Conservation (phyloP, 2,113 vertebrate species). For the Erythrocebus patas region DNA sequence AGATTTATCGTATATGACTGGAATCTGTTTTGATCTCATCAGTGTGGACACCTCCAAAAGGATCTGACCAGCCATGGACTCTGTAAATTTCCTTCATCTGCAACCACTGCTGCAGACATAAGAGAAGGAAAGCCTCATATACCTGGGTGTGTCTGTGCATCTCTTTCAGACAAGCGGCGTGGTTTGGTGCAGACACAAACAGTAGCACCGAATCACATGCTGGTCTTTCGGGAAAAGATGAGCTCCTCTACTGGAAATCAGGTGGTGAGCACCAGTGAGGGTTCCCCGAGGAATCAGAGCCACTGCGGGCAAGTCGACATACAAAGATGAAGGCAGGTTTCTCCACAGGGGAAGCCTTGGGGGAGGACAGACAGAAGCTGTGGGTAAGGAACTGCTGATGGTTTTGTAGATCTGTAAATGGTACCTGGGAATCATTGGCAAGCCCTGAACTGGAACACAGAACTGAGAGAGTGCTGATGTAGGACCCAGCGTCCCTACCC, state of each 20-base stretch:
- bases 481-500: background rate
- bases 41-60: background rate
- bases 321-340: background rate
- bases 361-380: background rate
- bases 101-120: background rate
- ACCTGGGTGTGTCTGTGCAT: background rate
- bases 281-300: background rate
- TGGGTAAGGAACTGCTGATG: background rate
- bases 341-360: background rate
- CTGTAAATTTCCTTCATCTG: background rate
- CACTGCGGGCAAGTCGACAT: background rate
- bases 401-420: background rate
- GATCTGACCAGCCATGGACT: background rate
- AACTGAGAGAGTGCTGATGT: background rate
- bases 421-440: background rate
- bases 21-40: background rate
- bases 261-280: background rate
- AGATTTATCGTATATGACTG: background rate
- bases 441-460: background rate
- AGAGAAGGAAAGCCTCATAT: background rate
- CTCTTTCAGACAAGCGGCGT: background rate
- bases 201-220: background rate
- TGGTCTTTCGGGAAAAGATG: background rate
- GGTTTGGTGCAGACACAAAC: background rate
- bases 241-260: background rate